phyloP scores from a whole-genome alignment of 2,888 invertebrate species.

The Carpatolechia fugitivella region DNA sequence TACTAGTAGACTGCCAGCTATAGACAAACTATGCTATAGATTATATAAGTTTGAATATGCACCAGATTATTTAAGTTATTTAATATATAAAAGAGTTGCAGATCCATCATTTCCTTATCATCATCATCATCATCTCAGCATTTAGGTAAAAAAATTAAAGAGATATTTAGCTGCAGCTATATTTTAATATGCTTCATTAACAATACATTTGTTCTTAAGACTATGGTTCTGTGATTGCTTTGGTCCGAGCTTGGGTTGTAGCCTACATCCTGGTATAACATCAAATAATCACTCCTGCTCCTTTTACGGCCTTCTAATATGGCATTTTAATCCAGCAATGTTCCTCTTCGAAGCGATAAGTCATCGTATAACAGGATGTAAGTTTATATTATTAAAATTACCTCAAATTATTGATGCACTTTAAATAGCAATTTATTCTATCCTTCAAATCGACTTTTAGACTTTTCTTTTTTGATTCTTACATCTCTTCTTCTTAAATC shows the following conservation, averaged over 20 bases:
- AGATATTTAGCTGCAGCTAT: constrained; percentile 41
- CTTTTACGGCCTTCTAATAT: not conserved
- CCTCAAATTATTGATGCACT: too few relatives aligned
- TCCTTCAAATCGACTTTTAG: not conserved
- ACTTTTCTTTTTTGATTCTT: not conserved
- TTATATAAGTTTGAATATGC: too few relatives aligned
- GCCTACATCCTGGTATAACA: not conserved
- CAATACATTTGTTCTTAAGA: not conserved
- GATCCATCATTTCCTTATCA: too few relatives aligned
- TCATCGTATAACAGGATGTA: too few relatives aligned
- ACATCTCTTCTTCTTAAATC: not conserved
- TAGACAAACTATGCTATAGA: too few relatives aligned
- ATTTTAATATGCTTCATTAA: constrained; percentile 43
- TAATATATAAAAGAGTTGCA: too few relatives aligned
- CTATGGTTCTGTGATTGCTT: constrained; percentile 13
- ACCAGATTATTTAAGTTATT: too few relatives aligned
- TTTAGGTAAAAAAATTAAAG: not conserved
- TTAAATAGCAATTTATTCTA: not conserved
- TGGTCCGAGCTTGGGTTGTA: constrained; percentile 6
- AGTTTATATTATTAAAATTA: too few relatives aligned
- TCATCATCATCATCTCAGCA: too few relatives aligned
- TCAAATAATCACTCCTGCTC: not conserved
- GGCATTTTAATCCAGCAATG: too few relatives aligned
- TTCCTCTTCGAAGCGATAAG: too few relatives aligned
- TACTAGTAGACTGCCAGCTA: too few relatives aligned